Percentiles rank a stretch among this genome's conserved stretches.
These are phyloP conservation scores for Synergus laeviventris DNA, from an alignment of 2,888 invertebrate genomes.

Conservation along the genomic window DNA sequence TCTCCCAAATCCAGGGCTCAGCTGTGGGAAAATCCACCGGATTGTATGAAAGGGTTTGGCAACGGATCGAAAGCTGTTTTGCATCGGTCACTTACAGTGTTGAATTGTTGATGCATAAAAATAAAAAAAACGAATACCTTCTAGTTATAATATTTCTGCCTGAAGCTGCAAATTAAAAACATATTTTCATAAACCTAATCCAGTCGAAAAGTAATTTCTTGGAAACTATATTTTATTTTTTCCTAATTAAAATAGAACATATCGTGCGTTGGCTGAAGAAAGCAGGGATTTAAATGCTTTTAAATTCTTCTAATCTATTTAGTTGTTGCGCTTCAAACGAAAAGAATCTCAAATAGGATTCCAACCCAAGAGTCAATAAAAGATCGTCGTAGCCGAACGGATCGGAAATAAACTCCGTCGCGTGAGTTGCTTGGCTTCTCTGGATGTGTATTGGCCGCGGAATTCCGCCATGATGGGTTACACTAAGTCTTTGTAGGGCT, in stretches of 20 bases:
- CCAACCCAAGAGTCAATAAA: background rate
- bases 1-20: slow-evolving; percentile 43
- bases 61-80: slow-evolving; percentile 40
- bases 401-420: slow-evolving; percentile 12
- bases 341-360: slow-evolving; percentile 1
- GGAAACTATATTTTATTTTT: too few species aligned
- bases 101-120: background rate
- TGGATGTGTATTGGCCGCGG: background rate
- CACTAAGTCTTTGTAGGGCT: slow-evolving; percentile 8
- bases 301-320: slow-evolving; percentile 8
- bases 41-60: slow-evolving; percentile 55
- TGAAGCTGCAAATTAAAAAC: too few species aligned
- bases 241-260: background rate
- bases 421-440: slow-evolving; percentile 21
- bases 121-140: background rate
- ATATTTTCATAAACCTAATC: too few species aligned
- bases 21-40: slow-evolving; percentile 51
- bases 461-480: background rate
- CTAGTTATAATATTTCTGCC: background rate
- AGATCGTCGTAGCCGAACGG: background rate
- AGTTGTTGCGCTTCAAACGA: background rate
- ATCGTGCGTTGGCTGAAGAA: background rate
- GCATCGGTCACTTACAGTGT: background rate
- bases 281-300: background rate
- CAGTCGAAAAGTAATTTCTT: too few species aligned